Evolutionary conservation across 2,797 vertebrate species (phyloP).

Genomic region (Triplophysa yarkandensis): DNA sequence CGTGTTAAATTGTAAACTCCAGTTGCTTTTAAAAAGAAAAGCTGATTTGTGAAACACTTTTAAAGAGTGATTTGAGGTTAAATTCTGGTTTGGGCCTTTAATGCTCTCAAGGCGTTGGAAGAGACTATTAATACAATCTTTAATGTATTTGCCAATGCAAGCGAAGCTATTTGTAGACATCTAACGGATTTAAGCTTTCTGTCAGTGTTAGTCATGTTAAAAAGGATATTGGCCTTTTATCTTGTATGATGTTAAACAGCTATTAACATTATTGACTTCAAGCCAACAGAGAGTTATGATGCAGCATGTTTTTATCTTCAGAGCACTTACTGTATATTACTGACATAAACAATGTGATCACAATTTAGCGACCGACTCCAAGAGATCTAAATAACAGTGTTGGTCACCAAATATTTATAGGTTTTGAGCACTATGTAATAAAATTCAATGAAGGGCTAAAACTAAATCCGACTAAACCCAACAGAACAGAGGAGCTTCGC

Average conservation of each 20-base stretch:
- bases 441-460: conserved; percentile 29
- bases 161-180: conserved; percentile 15
- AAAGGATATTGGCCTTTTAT: conserved; percentile 8
- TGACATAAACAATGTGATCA: not conserved
- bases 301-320: conserved; percentile 1
- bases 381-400: conserved; percentile 6
- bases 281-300: not conserved
- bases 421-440: not conserved
- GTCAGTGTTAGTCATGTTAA: conserved; percentile 33
- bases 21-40: conserved; percentile 26
- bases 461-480: conserved; percentile 19
- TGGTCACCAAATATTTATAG: not conserved
- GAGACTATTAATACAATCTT: not conserved
- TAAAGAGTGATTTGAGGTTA: conserved; percentile 22
- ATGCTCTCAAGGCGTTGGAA: conserved; percentile 10
- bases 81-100: conserved; percentile 3
- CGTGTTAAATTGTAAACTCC: not conserved
- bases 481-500: conserved; percentile 3
- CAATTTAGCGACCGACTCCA: conserved; percentile 21
- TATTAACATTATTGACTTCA: not conserved
- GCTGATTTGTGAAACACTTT: conserved; percentile 18
- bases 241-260: conserved; percentile 6
- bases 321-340: conserved; percentile 33
- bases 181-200: conserved; percentile 10
- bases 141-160: conserved; percentile 8